Conservation (phyloP, 2,113 vertebrate species). For the Macquaria ambigua region DNA sequence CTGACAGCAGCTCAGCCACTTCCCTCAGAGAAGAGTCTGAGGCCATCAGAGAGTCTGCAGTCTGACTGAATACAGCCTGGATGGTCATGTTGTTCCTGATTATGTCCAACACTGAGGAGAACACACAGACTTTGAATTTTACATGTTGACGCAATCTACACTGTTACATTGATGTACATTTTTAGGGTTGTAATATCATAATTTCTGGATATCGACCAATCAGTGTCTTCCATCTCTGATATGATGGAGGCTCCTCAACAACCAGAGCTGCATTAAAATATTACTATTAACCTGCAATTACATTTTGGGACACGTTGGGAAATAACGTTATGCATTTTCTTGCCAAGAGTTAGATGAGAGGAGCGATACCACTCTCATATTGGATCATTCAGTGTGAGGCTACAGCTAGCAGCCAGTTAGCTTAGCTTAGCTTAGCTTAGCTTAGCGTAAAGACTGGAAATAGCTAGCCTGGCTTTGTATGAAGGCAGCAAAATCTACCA, state of each 20-base stretch:
- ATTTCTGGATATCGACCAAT: not conserved
- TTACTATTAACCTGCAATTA: not conserved
- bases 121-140: not conserved
- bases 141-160: not conserved
- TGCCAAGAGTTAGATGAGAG: no score
- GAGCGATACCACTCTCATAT: no score
- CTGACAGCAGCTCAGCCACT: conserved; percentile 43
- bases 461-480: no score
- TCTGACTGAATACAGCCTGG: conserved; percentile 20
- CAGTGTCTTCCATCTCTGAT: not conserved
- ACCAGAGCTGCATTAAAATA: not conserved
- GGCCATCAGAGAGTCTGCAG: conserved; percentile 44
- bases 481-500: no score
- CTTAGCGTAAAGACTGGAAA: no score
- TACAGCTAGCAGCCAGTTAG: no score
- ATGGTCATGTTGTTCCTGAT: conserved; percentile 34
- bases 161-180: not conserved
- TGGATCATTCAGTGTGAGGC: no score
- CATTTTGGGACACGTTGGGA: no score
- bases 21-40: conserved; percentile 35
- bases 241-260: not conserved
- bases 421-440: no score
- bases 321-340: no score
- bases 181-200: not conserved
- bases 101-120: conserved; percentile 56